Conservation (phyloP, 2,113 vertebrate genomes). For the Pachycephala philippinensis region DNA sequence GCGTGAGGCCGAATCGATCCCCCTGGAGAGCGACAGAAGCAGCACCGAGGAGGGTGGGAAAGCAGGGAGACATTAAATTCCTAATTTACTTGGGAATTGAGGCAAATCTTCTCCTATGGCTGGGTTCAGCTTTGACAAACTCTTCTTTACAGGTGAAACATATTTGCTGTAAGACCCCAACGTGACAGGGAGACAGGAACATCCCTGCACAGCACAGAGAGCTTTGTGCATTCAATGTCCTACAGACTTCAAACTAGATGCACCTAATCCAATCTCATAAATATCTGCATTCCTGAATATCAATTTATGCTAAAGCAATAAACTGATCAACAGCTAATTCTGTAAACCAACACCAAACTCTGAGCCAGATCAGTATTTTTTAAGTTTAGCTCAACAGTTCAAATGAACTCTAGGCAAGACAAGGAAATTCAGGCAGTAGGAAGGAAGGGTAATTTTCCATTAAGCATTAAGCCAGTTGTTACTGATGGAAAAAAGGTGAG, state of each 20-base stretch:
- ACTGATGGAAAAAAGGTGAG: background rate
- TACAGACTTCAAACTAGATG: background rate
- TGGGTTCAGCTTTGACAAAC: background rate
- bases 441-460: background rate
- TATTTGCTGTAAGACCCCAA: background rate
- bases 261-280: background rate
- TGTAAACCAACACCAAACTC: background rate
- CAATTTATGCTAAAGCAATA: background rate
- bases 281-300: background rate
- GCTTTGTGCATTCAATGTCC: background rate
- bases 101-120: background rate
- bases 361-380: background rate
- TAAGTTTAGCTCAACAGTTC: background rate
- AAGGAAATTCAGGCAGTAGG: background rate
- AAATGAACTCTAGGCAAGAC: background rate
- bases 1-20: rapidly evolving
- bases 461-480: background rate
- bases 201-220: background rate
- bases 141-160: background rate
- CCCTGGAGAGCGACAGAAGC: background rate
- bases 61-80: background rate
- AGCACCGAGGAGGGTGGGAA: background rate
- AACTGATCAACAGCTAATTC: background rate
- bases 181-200: too few species aligned
- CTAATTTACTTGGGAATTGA: background rate